These are phyloP conservation scores for Thunnus thynnus DNA, from an alignment of 2,113 vertebrate species.

Conservation along the genomic window DNA sequence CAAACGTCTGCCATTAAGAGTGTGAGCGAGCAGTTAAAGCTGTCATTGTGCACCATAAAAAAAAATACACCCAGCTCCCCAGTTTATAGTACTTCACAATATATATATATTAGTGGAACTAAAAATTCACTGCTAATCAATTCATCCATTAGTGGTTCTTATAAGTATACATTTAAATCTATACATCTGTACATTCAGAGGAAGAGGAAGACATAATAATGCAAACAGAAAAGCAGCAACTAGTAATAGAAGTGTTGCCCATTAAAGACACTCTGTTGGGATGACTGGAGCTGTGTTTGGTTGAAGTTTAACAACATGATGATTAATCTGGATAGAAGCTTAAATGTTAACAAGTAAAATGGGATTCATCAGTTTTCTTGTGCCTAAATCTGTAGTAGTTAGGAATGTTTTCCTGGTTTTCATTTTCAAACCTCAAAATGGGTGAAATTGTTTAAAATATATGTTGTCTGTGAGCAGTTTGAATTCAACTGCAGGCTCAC, in stretches of 20 bases:
- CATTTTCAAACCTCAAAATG: background rate
- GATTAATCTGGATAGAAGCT: conserved; percentile 3
- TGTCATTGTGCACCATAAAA: conserved; percentile 4
- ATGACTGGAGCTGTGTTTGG: background rate
- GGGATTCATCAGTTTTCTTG: background rate
- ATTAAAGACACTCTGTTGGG: background rate
- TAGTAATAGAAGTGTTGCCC: background rate
- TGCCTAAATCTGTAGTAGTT: background rate
- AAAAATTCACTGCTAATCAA: conserved; percentile 1
- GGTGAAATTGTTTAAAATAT: too few relatives aligned
- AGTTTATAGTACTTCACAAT: background rate
- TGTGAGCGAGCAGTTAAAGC: conserved; percentile 16
- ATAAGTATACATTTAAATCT: background rate
- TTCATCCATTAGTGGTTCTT: conserved; percentile 5
- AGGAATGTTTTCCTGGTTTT: conserved; percentile 7
- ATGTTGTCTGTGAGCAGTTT: background rate
- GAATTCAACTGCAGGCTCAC: background rate
- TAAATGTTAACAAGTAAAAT: conserved; percentile 7
- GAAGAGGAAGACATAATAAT: background rate
- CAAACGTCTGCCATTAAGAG: conserved; percentile 26
- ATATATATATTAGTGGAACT: conserved; percentile 6
- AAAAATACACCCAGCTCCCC: conserved; percentile 5
- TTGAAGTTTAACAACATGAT: conserved; percentile 12
- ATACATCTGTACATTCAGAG: background rate
- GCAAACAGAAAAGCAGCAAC: background rate